Conservation (phyloP, 2,113 vertebrate species). For the Lamprotornis superbus region DNA sequence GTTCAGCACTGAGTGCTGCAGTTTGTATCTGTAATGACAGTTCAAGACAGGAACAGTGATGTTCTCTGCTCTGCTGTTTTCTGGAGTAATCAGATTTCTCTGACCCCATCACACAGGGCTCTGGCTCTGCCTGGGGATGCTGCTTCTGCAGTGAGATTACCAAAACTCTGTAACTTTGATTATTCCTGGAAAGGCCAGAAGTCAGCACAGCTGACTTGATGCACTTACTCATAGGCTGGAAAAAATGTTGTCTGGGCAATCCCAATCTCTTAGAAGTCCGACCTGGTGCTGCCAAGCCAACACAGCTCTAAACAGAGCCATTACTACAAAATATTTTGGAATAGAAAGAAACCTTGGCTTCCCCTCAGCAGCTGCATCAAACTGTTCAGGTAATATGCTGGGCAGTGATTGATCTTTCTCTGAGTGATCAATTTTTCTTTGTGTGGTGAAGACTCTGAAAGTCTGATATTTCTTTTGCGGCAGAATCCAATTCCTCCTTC, state of each 20-base stretch:
- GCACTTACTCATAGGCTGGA: not conserved
- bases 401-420: not conserved
- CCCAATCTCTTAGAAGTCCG: not conserved
- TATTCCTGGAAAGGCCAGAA: not conserved
- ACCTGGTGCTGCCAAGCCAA: not conserved
- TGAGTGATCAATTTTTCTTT: not conserved
- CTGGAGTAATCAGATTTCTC: not conserved
- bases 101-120: not conserved
- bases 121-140: not conserved
- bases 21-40: not conserved
- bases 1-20: not conserved
- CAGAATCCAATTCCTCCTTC: not conserved
- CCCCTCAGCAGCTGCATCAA: not conserved
- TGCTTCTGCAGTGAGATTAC: not conserved
- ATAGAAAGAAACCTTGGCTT: not conserved
- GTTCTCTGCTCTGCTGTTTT: not conserved
- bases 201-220: not conserved
- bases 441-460: not conserved
- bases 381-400: not conserved
- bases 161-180: not conserved
- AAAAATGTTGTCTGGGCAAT: not conserved
- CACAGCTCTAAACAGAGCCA: not conserved
- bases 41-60: not conserved
- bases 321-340: not conserved
- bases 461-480: not conserved